Evolutionary conservation across 2,888 invertebrate genomes (phyloP), one percentile per base, ranked within the genome.

Genomic region (Drosophila anceps): DNA sequence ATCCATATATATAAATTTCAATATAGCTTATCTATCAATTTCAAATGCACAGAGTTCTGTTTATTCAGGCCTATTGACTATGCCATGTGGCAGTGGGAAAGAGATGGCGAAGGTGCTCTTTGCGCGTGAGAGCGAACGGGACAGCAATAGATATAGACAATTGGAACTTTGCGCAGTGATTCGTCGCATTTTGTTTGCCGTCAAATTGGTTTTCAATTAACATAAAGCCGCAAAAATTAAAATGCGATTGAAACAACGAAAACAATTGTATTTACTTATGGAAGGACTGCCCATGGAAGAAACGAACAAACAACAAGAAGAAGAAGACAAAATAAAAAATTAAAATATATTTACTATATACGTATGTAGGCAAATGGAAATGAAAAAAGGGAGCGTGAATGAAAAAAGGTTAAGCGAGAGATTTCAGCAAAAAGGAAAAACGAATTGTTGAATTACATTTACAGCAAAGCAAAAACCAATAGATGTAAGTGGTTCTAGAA

Each of bases 131-230:
- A 18, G 41, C n/a, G 24, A 44, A 4, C 41, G 48, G 13, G 62
- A 50, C 10, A 58, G 59, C 48, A 44, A 18, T 33, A 20, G 18
- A 54, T 35, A 46, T 31, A 53, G 37, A 63, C 58, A 53, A 53
- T 39, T 33, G 53, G 24, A 31, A 24, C 37, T 54, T 46, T 50
- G 35, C 9, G n/a, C 64, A 48, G 13, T 58, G 39, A 46, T 13
- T 59, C 41, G 37, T 39, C 37, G 27, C 35, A 12, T 64, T 59
- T 75, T 85, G 71, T 84, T 85, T 84, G 81, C 63, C 67, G 31
- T 62, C 74, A 84, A 83, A 86, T 85, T 83, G 73, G 69, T 81
- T 85, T 84, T 85, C 79, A 84, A 84, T 84, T 84, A 84, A 83
- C 81, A 73, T 65, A 76, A 84, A 81, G 76, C 76, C 66, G 59